Percentiles rank a stretch among this genome's conserved stretches.
Conservation (phyloP, 1,140 invertebrate species). For the Bradynema listronoti region DNA sequence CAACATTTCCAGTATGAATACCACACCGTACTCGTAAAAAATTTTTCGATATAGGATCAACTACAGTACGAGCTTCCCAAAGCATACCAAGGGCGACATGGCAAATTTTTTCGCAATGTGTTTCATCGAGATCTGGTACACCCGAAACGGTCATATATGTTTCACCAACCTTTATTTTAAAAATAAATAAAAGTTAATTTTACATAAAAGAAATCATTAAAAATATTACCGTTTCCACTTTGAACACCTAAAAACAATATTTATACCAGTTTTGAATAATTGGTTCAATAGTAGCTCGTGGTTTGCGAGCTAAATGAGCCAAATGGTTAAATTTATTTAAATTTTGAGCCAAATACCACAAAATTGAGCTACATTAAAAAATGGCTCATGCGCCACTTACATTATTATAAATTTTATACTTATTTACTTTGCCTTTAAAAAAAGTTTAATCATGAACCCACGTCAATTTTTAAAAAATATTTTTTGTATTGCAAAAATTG, state of each 20-base stretch:
- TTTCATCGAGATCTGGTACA: conserved; percentile 79
- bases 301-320: too few species aligned
- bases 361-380: too few species aligned
- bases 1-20: conserved; percentile 53
- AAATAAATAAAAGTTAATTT: conserved; percentile 14
- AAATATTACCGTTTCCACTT: conserved; percentile 81
- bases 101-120: conserved; percentile 85
- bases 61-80: conserved; percentile 55
- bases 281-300: too few species aligned
- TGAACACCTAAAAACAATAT: conserved; percentile 32
- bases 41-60: conserved; percentile 46
- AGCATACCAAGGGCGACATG: conserved; percentile 63
- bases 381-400: too few species aligned
- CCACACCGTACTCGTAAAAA: conserved; percentile 46
- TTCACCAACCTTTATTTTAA: conserved; percentile 68
- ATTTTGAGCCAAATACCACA: too few species aligned
- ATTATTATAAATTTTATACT: too few species aligned
- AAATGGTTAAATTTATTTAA: too few species aligned
- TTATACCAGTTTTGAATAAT: too few species aligned
- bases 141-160: conserved; percentile 99
- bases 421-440: too few species aligned
- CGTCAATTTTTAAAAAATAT: background rate
- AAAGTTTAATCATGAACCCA: too few species aligned
- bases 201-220: conserved; percentile 8
- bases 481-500: conserved; percentile 3